Percentiles rank a stretch among this genome's conserved stretches.
These are phyloP conservation scores for Cotesia congregata DNA, from an alignment of 2,888 invertebrate species.

Conservation along the genomic window DNA sequence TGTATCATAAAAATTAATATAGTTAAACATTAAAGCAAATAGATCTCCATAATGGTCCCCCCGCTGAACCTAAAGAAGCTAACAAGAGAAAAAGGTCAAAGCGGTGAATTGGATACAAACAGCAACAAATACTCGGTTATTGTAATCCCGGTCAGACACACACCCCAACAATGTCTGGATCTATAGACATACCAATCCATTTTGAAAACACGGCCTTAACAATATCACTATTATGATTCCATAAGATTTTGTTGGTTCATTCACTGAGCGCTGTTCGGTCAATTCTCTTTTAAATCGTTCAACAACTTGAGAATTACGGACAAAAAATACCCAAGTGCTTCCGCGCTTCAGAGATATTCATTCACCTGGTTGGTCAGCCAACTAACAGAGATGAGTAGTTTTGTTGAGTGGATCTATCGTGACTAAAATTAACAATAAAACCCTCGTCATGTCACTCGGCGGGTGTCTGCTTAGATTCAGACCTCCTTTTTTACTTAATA, in stretches of 20 bases:
- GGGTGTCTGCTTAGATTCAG: slow-evolving; percentile 61
- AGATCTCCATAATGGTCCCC: too few species aligned
- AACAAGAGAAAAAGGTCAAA: slow-evolving; percentile 54
- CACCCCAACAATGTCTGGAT: too few species aligned
- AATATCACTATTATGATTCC: slow-evolving; percentile 68
- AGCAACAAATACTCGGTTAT: slow-evolving; percentile 67
- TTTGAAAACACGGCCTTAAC: slow-evolving; percentile 70
- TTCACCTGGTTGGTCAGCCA: slow-evolving; percentile 65
- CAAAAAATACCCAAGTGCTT: slow-evolving; percentile 1
- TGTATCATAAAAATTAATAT: too few species aligned
- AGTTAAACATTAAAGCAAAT: too few species aligned
- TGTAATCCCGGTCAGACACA: slow-evolving; percentile 24
- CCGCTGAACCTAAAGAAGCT: neutral
- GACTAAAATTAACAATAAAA: slow-evolving; percentile 37
- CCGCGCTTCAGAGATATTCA: slow-evolving; percentile 43
- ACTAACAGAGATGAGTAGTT: neutral
- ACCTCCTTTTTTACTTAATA: neutral
- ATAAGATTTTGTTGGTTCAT: slow-evolving; percentile 49
- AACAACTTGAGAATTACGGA: neutral
- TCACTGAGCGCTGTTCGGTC: neutral
- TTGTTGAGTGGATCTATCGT: neutral
- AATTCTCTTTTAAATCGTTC: neutral
- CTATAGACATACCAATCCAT: slow-evolving; percentile 54
- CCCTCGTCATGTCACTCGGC: slow-evolving; percentile 66
- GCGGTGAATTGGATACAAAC: slow-evolving; percentile 65